Evolutionary conservation across 2,888 invertebrate genomes (phyloP).

Genomic region (Parnassius apollo): DNA sequence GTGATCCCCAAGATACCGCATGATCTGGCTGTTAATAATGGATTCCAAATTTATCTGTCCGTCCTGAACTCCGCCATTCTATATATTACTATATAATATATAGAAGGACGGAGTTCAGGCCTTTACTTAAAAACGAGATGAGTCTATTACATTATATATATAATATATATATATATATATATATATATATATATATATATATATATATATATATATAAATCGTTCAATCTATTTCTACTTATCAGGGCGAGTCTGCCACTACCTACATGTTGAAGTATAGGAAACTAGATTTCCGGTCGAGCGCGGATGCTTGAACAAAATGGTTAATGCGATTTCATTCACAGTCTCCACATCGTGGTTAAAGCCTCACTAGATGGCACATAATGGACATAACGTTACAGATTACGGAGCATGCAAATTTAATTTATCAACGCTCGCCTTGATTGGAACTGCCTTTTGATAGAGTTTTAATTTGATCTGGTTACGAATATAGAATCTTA

Average conservation of each 20-base stretch:
- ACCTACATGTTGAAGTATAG: slow-evolving; percentile 18
- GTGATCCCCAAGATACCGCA: no score
- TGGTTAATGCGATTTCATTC: slow-evolving; percentile 25
- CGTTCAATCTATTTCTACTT: slow-evolving; percentile 4
- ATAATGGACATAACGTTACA: slow-evolving; percentile 21
- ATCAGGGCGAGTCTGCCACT: background rate
- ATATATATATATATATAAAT: background rate
- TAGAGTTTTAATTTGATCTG: slow-evolving; percentile 22
- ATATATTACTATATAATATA: no score
- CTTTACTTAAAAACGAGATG: no score
- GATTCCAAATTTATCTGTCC: no score
- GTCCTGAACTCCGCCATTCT: no score
- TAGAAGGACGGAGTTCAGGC: no score
- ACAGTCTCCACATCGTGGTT: slow-evolving; percentile 19
- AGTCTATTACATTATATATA: no score
- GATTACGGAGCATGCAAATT: slow-evolving; percentile 24
- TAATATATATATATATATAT: no score
- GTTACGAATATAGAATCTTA: slow-evolving; percentile 4
- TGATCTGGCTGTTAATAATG: no score
- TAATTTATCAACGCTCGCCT: slow-evolving; percentile 18
- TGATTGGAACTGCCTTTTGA: slow-evolving; percentile 22
- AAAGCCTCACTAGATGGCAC: slow-evolving; percentile 21
- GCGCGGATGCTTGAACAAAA: slow-evolving; percentile 26
- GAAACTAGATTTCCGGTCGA: slow-evolving; percentile 25
- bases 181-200: no score